Evolutionary conservation across 2,797 vertebrate genomes (phyloP).

Genomic region (Sphenopsis melanotis): DNA sequence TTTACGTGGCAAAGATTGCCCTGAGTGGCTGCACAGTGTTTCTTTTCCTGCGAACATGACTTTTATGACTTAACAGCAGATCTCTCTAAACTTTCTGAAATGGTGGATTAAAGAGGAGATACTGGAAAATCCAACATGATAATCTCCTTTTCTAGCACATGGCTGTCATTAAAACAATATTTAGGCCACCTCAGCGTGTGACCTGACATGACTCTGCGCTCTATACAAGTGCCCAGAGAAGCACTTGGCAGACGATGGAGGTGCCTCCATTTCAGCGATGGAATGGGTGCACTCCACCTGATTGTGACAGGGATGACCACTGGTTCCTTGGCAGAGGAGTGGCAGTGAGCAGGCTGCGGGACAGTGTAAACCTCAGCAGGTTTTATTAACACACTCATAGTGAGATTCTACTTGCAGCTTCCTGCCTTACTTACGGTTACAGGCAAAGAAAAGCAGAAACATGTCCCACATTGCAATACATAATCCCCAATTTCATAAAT

Average conservation of each 20-base stretch:
- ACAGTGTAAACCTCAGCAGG: not conserved
- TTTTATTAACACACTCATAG: not conserved
- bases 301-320: not conserved
- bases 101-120: not conserved
- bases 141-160: not conserved
- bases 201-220: not conserved
- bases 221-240: not conserved
- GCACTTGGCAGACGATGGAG: not conserved
- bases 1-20: not conserved
- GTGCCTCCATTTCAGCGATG: not conserved
- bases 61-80: not conserved
- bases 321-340: not conserved
- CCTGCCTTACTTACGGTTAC: not conserved
- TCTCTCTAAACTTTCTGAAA: not conserved
- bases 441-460: not conserved
- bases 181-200: not conserved
- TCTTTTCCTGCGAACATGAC: not conserved
- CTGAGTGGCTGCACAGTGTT: not conserved
- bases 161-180: not conserved
- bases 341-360: not conserved
- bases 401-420: not conserved
- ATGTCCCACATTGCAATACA: not conserved
- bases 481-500: not conserved
- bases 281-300: not conserved
- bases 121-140: not conserved